Percentiles rank a stretch among this genome's conserved stretches.
These are phyloP conservation scores for Pachycephus smyrnensis DNA, from an alignment of 2,888 invertebrate genomes.

Conservation along the genomic window DNA sequence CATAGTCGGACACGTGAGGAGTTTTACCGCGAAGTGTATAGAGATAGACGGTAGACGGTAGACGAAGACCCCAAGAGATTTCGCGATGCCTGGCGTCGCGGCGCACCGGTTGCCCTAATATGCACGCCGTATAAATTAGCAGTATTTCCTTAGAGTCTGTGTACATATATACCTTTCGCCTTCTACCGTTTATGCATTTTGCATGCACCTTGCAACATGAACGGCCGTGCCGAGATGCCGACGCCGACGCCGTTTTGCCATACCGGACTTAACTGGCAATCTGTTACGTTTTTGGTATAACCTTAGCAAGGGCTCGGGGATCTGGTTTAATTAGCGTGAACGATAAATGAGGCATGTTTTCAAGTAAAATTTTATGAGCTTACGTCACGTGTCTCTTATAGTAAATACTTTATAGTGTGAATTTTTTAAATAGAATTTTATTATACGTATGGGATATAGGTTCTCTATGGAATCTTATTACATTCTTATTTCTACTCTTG, in stretches of 20 bases:
- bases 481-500: background rate
- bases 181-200: conserved; percentile 24
- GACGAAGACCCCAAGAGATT: background rate
- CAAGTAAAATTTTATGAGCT: background rate
- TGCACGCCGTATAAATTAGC: conserved; percentile 33
- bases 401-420: too few species aligned
- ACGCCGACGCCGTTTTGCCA: background rate
- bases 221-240: background rate
- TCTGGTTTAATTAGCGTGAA: background rate
- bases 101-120: conserved; percentile 17
- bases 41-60: background rate
- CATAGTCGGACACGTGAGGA: background rate
- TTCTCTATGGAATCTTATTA: background rate
- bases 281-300: background rate
- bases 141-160: conserved; percentile 18
- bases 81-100: background rate
- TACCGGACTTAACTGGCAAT: background rate
- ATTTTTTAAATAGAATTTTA: background rate
- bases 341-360: conserved; percentile 15
- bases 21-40: background rate
- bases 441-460: background rate
- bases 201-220: conserved; percentile 14
- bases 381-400: too few species aligned
- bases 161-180: background rate
- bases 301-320: background rate